These are phyloP conservation scores for Sclerurus mexicanus DNA, from an alignment of 2,113 vertebrate species.

Conservation along the genomic window DNA sequence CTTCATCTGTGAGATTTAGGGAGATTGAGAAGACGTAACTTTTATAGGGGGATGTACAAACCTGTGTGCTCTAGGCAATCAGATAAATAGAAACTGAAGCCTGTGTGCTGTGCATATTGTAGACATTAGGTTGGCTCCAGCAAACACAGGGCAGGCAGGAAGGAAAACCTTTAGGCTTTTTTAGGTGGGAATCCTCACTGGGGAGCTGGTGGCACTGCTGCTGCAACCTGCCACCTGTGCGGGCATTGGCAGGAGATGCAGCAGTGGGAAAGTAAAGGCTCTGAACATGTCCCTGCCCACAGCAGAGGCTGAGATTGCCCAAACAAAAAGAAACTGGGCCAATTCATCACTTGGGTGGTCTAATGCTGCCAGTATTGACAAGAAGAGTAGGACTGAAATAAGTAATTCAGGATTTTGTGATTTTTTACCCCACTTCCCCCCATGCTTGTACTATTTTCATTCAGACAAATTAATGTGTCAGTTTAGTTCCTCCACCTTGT, in stretches of 20 bases:
- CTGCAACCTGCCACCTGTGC: fast-evolving
- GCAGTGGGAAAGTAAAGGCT: neutral
- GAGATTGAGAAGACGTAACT: neutral
- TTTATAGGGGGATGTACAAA: neutral
- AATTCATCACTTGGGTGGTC: neutral
- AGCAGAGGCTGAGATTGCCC: neutral
- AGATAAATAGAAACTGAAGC: neutral
- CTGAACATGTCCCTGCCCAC: neutral
- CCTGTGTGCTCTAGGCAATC: neutral
- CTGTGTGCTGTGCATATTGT: fast-evolving
- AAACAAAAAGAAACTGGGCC: neutral
- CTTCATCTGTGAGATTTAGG: fast-evolving
- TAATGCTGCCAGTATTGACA: fast-evolving
- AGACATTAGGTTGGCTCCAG: neutral
- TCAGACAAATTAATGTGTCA: neutral
- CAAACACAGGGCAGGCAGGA: neutral
- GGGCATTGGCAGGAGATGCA: neutral
- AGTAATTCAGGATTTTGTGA: fast-evolving
- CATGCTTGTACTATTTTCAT: neutral
- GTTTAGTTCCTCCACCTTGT: neutral
- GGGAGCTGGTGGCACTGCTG: neutral
- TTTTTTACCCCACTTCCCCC: neutral
- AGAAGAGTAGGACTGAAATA: neutral
- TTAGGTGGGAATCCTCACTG: neutral
- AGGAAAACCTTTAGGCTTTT: neutral